Conservation (phyloP, 2,888 invertebrate species). For the Cryptocephalus moraei region DNA sequence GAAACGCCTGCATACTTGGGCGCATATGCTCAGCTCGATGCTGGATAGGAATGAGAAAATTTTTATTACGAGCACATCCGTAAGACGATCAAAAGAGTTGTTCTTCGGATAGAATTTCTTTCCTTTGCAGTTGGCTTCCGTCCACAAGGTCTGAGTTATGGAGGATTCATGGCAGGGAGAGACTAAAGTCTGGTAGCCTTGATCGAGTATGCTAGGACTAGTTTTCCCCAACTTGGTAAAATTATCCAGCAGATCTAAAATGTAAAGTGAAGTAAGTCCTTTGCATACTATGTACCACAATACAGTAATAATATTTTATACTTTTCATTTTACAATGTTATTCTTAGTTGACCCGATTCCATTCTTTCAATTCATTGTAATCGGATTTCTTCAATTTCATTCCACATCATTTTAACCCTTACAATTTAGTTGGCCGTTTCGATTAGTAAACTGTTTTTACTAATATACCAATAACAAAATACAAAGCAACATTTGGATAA, state of each 20-base stretch:
- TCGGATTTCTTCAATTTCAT: no score
- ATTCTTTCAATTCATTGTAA: no score
- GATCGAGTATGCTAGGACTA: conserved; percentile 58
- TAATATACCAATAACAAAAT: no score
- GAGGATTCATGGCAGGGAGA: conserved; percentile 47
- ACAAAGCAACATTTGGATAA: no score
- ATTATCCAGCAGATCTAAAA: conserved; percentile 29
- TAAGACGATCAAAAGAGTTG: conserved; percentile 50
- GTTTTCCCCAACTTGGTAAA: conserved; percentile 40
- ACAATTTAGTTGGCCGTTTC: no score
- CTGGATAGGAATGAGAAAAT: conserved; percentile 63
- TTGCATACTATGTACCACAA: no score
- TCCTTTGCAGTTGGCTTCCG: conserved; percentile 31
- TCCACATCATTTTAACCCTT: no score
- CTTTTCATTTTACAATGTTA: no score
- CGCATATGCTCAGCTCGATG: conserved; percentile 62
- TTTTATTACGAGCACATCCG: conserved; percentile 57
- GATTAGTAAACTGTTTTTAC: no score
- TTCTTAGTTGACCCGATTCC: no score
- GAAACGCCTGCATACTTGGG: conserved; percentile 65
- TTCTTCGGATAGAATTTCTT: conserved; percentile 28
- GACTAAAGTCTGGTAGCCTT: conserved; percentile 72
- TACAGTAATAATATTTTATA: no score
- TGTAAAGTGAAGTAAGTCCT: no score
- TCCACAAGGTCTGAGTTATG: conserved; percentile 33